A percentile compares a stretch with the other conserved stretches of the same genome.
Conservation (phyloP, 2,888 invertebrate species). For the Ommatoiulus sabulosus region DNA sequence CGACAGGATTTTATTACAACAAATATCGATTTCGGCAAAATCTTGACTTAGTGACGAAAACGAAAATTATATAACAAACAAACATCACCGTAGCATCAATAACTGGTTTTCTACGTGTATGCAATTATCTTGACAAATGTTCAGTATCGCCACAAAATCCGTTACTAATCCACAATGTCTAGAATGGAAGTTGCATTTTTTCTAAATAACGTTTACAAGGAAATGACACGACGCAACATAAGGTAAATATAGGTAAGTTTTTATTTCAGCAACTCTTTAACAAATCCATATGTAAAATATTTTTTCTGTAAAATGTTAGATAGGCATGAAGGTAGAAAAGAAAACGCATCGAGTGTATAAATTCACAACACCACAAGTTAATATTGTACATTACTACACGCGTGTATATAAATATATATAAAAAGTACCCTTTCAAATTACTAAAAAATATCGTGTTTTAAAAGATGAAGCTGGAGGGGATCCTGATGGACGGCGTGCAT, state of each 20-base stretch:
- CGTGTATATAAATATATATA: background rate
- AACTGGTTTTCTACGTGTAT: too few relatives aligned
- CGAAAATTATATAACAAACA: too few relatives aligned
- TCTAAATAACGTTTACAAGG: too few relatives aligned
- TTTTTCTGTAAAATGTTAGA: slow-evolving; percentile 15
- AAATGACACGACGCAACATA: background rate
- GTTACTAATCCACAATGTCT: too few relatives aligned
- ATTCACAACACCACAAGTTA: slow-evolving; percentile 38
- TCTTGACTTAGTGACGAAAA: too few relatives aligned
- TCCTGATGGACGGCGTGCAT: background rate
- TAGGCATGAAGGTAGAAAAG: slow-evolving; percentile 39
- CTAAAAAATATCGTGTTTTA: background rate
- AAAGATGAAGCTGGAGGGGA: background rate
- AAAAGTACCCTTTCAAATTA: background rate
- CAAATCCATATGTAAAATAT: slow-evolving; percentile 10
- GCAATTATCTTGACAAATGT: too few relatives aligned
- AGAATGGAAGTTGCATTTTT: too few relatives aligned
- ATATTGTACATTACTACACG: slow-evolving; percentile 18
- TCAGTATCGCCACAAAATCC: too few relatives aligned
- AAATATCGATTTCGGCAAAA: too few relatives aligned
- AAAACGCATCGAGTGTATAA: background rate
- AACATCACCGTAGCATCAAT: too few relatives aligned
- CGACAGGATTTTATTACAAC: too few relatives aligned
- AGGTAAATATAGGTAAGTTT: background rate
- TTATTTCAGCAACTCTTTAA: background rate